Evolutionary conservation across 2,113 vertebrate species (phyloP).

Genomic region (Muntiacus reevesi): DNA sequence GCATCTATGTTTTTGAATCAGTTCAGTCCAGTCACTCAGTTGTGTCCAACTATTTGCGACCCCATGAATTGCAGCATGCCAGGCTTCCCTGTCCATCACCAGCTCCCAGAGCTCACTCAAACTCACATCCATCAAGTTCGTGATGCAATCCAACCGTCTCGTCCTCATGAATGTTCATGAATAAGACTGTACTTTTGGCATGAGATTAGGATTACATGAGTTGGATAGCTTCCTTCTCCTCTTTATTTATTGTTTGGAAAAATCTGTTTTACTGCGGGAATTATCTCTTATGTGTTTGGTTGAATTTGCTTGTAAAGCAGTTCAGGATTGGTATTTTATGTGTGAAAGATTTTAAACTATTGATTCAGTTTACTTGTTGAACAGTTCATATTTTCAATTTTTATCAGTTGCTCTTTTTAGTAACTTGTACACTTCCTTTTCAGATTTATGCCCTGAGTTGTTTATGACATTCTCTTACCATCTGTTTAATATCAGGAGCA

Average conservation of each 20-base stretch:
- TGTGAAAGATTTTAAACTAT: slow-evolving; percentile 3
- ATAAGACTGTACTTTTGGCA: not conserved
- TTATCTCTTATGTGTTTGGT: not conserved
- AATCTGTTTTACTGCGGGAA: not conserved
- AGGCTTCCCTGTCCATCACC: not conserved
- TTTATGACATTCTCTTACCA: not conserved
- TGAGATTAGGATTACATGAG: not conserved
- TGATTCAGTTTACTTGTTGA: not conserved
- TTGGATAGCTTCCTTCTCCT: not conserved
- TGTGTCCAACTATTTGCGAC: not conserved
- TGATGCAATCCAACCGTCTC: not conserved
- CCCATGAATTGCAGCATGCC: not conserved
- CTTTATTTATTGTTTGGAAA: not conserved
- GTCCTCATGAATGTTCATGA: not conserved
- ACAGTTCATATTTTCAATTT: not conserved
- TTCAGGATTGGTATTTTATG: not conserved
- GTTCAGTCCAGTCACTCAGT: not conserved
- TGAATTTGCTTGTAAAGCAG: not conserved
- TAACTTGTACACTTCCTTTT: not conserved
- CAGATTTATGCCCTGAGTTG: not conserved
- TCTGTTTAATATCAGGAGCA: not conserved
- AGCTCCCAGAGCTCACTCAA: not conserved
- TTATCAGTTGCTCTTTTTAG: not conserved
- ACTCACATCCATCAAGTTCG: not conserved
- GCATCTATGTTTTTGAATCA: not conserved